Base-by-base conservation (phyloP, 2,888 invertebrate species). In the Ormyrus thymus region DNA sequence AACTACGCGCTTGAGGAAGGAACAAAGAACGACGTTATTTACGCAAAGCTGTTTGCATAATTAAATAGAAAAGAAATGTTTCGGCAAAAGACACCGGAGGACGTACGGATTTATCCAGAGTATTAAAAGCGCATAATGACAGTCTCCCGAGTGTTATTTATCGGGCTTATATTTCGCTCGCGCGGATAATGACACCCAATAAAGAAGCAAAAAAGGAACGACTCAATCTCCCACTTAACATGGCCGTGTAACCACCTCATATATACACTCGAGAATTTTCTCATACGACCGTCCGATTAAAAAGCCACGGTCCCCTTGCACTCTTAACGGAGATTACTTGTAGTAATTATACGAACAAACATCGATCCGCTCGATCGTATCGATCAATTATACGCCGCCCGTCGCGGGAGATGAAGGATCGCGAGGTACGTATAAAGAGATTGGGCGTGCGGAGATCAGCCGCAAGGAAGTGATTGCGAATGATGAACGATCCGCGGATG, bases 381-480 rank as follows among this genome's bases (percentile, higher is more conserved):
- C 75, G 81, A 81, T 81, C 81, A 81, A 81, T 81, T 79, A 29
- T 29, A 79, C 76, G 61, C 71, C n/a, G 59, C 70, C 72, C 45
- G 55, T 75, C 74, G 43, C n/a, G 70, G 46, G 50, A 48, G 66
- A 66, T 53, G 79, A 77, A 58, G 69, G 73, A 71, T 75, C 75
- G 55, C 6, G 48, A 13, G n/a, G 58, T n/a, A 45, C 1, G 8
- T 45, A 46, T 55, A 15, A 74, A 71, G 83, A 70, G 76, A 83
- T 81, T 84, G 84, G 84, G 83, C 83, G 83, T 29, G 29, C 29
- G 29, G 29, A 29, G 84, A 85, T 85, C 84, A 85, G 43, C 78
- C 84, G 84, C 85, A 83, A 86, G 86, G 85, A 87, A 87, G 87
- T 86, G 87, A 87, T 87, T 86, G 87, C 82, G 86, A 84, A 87